These are phyloP conservation scores for Saturnia pavonia DNA, from an alignment of 2,888 invertebrate genomes.

Conservation along the genomic window DNA sequence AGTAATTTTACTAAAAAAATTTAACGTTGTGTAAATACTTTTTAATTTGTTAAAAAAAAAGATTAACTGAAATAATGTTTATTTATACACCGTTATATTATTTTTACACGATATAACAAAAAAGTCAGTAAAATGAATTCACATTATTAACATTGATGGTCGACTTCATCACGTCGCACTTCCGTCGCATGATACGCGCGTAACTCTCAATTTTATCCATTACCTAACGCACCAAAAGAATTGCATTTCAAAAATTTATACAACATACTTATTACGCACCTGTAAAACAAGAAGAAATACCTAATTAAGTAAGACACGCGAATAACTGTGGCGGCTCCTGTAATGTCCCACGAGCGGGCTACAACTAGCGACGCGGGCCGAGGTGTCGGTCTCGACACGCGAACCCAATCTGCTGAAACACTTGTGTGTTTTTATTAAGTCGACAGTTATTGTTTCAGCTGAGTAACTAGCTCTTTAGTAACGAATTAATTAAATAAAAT, in stretches of 20 bases:
- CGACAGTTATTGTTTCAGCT: background rate
- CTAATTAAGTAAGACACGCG: constrained; percentile 15
- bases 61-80: too few species aligned
- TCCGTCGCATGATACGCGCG: too few species aligned
- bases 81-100: too few species aligned
- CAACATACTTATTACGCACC: background rate
- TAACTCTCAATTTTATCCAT: too few species aligned
- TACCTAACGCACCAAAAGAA: too few species aligned
- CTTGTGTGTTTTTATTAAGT: background rate
- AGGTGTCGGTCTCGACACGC: background rate
- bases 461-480: background rate
- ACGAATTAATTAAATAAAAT: background rate
- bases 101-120: too few species aligned
- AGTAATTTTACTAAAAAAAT: too few species aligned
- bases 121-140: too few species aligned
- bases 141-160: too few species aligned
- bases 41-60: too few species aligned
- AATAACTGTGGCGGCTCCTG: constrained; percentile 10
- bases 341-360: constrained; percentile 7
- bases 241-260: background rate
- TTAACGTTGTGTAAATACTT: too few species aligned
- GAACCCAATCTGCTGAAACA: background rate
- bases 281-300: constrained; percentile 6
- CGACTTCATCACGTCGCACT: too few species aligned
- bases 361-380: background rate